Conservation (phyloP, 2,888 invertebrate genomes). For the Selenia dentaria region DNA sequence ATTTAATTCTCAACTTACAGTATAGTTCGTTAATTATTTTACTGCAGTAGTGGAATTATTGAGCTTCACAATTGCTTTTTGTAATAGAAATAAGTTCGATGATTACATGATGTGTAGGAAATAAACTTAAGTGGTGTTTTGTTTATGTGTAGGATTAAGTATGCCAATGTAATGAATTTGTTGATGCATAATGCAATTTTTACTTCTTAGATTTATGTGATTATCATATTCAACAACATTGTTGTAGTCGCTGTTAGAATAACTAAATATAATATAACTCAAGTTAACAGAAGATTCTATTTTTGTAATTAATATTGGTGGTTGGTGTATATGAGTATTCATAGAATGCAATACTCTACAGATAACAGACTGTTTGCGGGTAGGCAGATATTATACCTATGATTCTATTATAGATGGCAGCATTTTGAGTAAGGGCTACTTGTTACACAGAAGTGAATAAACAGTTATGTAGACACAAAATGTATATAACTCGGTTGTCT, state of each 20-base stretch:
- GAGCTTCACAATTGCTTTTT: conserved; percentile 18
- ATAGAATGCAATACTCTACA: conserved; percentile 34
- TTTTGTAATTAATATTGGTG: conserved; percentile 38
- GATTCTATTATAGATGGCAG: conserved; percentile 1
- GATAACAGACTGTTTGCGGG: background rate
- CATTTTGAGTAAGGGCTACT: too few relatives aligned
- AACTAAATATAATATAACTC: conserved; percentile 8
- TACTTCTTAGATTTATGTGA: conserved; percentile 10
- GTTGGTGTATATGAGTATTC: conserved; percentile 35
- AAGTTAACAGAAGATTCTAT: conserved; percentile 23
- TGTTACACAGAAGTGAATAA: too few relatives aligned
- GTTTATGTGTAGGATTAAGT: conserved; percentile 13
- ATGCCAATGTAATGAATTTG: conserved; percentile 2
- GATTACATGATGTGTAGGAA: conserved; percentile 10
- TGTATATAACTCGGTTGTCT: too few relatives aligned
- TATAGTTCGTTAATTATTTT: too few relatives aligned
- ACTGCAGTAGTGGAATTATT: conserved; percentile 1
- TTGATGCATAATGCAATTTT: conserved; percentile 15
- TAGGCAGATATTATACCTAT: conserved; percentile 22
- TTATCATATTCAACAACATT: conserved; percentile 4
- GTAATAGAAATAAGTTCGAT: conserved; percentile 4
- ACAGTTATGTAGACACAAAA: too few relatives aligned
- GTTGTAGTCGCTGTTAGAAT: conserved; percentile 10
- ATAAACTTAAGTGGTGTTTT: conserved; percentile 7
- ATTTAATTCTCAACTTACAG: too few relatives aligned